phyloP scores from a whole-genome alignment of 2,888 invertebrate genomes.

The Malachius bipustulatus region DNA sequence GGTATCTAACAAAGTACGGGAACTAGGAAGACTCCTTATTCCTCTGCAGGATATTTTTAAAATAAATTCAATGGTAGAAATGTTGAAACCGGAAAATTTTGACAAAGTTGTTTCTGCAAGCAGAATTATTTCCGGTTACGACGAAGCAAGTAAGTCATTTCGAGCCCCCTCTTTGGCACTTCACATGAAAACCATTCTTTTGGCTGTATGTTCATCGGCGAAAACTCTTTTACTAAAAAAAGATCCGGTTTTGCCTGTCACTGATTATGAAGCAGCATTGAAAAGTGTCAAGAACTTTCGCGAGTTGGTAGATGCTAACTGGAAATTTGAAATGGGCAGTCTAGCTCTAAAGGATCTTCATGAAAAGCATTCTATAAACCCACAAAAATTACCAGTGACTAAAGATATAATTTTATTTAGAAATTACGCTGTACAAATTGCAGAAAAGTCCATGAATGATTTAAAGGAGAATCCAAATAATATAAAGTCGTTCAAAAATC shows the following conservation, averaged over 20 bases:
- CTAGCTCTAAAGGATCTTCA: slow-evolving; percentile 20
- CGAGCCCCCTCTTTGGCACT: slow-evolving; percentile 17
- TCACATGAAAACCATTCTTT: slow-evolving; percentile 16
- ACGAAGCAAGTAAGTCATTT: slow-evolving; percentile 14
- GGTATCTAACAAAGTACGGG: slow-evolving; percentile 21
- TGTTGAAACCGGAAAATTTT: slow-evolving; percentile 6
- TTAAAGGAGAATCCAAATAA: slow-evolving; percentile 15
- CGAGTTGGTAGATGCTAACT: slow-evolving; percentile 15
- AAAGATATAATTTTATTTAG: slow-evolving; percentile 19
- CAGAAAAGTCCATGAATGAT: slow-evolving; percentile 12
- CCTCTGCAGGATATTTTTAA: slow-evolving; percentile 16
- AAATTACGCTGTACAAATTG: slow-evolving; percentile 16
- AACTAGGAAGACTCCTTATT: slow-evolving; percentile 20
- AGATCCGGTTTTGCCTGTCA: slow-evolving; percentile 16
- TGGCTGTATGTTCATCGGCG: slow-evolving; percentile 16
- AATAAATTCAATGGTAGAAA: no score
- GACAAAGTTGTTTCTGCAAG: slow-evolving; percentile 16
- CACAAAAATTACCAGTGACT: slow-evolving; percentile 19
- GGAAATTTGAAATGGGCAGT: slow-evolving; percentile 19
- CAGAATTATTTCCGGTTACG: slow-evolving; percentile 17
- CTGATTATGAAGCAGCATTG: slow-evolving; percentile 11
- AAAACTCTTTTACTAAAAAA: slow-evolving; percentile 16
- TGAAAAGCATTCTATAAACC: slow-evolving; percentile 17
- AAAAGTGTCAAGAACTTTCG: slow-evolving; percentile 18
- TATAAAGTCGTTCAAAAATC: slow-evolving; percentile 16